Percentiles rank a stretch among this genome's conserved stretches.
Conservation (phyloP, 2,797 vertebrate genomes). For the Coregonus suidteri region DNA sequence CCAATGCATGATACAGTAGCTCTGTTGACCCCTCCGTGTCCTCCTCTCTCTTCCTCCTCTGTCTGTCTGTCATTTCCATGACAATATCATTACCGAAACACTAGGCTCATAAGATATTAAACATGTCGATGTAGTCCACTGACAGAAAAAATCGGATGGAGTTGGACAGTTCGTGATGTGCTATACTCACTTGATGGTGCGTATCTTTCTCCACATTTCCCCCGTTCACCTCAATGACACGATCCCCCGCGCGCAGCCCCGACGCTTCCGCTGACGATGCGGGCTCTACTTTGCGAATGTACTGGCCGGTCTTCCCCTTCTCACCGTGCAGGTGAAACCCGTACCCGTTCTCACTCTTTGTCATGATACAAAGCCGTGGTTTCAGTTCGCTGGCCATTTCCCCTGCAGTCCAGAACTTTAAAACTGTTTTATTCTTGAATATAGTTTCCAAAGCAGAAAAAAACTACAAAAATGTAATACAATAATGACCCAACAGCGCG, state of each 20-base stretch:
- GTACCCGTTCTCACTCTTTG: constrained; percentile 85
- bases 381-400: constrained; percentile 84
- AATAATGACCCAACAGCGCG: constrained; percentile 12
- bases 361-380: constrained; percentile 89
- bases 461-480: constrained; percentile 22
- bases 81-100: too few species aligned
- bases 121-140: neutral
- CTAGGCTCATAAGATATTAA: neutral
- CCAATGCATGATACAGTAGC: too few species aligned
- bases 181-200: constrained; percentile 87
- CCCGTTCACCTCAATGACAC: constrained; percentile 91
- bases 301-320: constrained; percentile 95
- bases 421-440: constrained; percentile 14
- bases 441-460: constrained; percentile 26
- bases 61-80: too few species aligned
- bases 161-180: neutral
- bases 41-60: too few species aligned
- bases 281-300: constrained; percentile 92
- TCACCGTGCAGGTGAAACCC: constrained; percentile 97
- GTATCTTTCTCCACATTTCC: constrained; percentile 93
- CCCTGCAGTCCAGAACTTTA: constrained; percentile 16
- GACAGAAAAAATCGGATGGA: neutral
- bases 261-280: constrained; percentile 88
- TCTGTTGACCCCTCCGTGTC: too few species aligned
- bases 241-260: constrained; percentile 87